Percentiles rank a stretch among this genome's conserved stretches.
Conservation (phyloP, 2,888 invertebrate species). For the Sphaerophoria rueppellii region DNA sequence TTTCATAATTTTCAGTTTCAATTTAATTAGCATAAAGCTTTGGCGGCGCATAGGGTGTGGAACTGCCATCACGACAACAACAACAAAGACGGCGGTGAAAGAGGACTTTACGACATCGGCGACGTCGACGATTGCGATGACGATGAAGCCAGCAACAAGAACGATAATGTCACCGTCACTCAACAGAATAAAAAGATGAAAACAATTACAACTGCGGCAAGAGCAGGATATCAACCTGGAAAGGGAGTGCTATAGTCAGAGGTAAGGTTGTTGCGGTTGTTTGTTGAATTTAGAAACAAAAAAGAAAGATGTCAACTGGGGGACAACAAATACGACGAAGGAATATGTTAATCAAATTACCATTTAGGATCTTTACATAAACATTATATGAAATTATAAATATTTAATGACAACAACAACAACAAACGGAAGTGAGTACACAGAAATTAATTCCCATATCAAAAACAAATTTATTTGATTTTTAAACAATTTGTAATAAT, state of each 20-base stretch:
- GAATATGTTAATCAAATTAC: conserved; percentile 68
- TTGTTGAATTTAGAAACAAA: conserved; percentile 12
- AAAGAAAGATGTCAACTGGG: conserved; percentile 17
- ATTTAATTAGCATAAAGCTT: conserved; percentile 67
- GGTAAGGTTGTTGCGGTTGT: conserved; percentile 41
- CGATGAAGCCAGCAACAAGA: conserved; percentile 16
- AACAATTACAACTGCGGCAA: conserved; percentile 53
- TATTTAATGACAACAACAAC: conserved; percentile 12
- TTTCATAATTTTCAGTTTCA: conserved; percentile 69
- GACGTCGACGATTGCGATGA: conserved; percentile 4
- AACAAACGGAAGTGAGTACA: background rate
- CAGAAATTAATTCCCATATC: conserved; percentile 21
- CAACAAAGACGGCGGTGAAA: conserved; percentile 1
- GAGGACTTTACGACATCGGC: background rate
- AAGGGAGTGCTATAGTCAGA: background rate
- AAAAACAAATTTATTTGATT: conserved; percentile 1
- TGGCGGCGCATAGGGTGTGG: conserved; percentile 56
- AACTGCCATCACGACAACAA: conserved; percentile 7
- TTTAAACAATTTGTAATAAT: background rate
- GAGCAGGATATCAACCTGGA: background rate
- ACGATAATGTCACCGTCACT: conserved; percentile 59
- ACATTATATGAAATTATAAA: conserved; percentile 14
- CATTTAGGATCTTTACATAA: conserved; percentile 53
- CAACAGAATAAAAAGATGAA: conserved; percentile 67
- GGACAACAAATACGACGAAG: conserved; percentile 7